Base-by-base conservation (phyloP, 92 coral and sea anemone genomes). In the Bergia sp. region DNA sequence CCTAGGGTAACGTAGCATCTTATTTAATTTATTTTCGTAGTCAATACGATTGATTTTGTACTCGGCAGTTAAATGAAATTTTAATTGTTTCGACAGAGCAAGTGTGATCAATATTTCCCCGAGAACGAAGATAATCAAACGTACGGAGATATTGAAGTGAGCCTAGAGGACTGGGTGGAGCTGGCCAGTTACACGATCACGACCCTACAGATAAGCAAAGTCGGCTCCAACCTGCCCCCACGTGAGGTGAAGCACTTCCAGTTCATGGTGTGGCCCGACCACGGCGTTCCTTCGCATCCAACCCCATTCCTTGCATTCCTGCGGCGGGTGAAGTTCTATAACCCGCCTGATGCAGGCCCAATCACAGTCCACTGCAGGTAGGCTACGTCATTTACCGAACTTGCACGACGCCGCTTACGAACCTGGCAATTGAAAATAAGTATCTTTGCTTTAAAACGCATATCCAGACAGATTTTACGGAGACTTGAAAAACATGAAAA, bases 231-330 rank as follows among this genome's bases (percentile, higher is more conserved):
- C 78, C 64, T 38, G 12, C 73, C 89, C 13, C 94, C 97, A 0
- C 91, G 98, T 53, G 98, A 96, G 74, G 98, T 94, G 18, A 94
- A 97, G 73, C 99, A 97, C 80, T 97, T 94, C 83, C 99, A 97
- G 92, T 97, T 96, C 84, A 92, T 96, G 23, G 98, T 96, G 0
- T 97, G 99, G 99, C 99, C 99, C 37, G 99, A 97, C 71, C 99
- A 97, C 75, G 97, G 97, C 0, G 96, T 97, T 1, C 99, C 99
- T 1, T 91, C 95, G 16, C 96, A 97, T 72, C 92, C 98, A 0
- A 97, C 99, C 0, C 98, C 99, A 0, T 97, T 95, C 94, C 90
- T 97, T 53, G 95, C 97, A 64, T 97, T 94, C 90, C 89, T 97
- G 77, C 88, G 99, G 79, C 89, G 98, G 78, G 99, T 97, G 1